Evolutionary conservation across 2,888 invertebrate genomes (phyloP), one percentile per base, ranked within the genome.

Genomic region (Yponomeuta cagnagella): DNA sequence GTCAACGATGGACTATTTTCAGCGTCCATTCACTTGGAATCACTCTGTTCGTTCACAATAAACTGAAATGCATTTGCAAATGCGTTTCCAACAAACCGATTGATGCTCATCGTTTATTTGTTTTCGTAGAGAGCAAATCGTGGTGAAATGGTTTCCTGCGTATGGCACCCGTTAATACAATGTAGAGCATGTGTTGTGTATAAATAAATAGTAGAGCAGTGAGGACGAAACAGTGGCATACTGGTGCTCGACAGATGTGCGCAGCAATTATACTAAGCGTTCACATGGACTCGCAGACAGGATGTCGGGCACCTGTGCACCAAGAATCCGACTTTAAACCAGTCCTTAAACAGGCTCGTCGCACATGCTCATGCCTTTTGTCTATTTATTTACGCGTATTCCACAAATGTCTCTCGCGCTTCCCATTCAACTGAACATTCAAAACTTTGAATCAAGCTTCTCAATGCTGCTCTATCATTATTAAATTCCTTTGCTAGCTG

Each of bases 241-340:
- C 52, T 48, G 30, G 43, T 68, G 70, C 74, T 73, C 78, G 79
- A 85, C 90, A 90, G 88, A 90, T 91, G 90, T 89, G 84, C 81
- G 37, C 33, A 79, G 80, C 82, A 86, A 85, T 85, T 82, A 82
- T 76, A 79, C 52, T 58, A 58, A 58, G 77, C 82, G 83, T 82
- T 83, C 80, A 78, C 80, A 79, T 70, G 78, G 78, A 78, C 81
- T 77, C 63, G 76, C 77, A 74, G 78, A 80, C 90, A 89, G 90
- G 90, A 91, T 90, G 89, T 80, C 75, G 77, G 78, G 84, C 91
- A 92, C 90, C 91, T 92, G 90, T 87, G 85, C 79, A 74, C 78
- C 73, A 76, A 78, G 78, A 80, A 83, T 82, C 79, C 81, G 75
- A 77, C 75, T 76, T 77, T 78, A 78, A 80, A 80, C 79, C 80